Evolutionary conservation across 2,888 invertebrate species (phyloP).

Genomic region (Augochlorella aurata): DNA sequence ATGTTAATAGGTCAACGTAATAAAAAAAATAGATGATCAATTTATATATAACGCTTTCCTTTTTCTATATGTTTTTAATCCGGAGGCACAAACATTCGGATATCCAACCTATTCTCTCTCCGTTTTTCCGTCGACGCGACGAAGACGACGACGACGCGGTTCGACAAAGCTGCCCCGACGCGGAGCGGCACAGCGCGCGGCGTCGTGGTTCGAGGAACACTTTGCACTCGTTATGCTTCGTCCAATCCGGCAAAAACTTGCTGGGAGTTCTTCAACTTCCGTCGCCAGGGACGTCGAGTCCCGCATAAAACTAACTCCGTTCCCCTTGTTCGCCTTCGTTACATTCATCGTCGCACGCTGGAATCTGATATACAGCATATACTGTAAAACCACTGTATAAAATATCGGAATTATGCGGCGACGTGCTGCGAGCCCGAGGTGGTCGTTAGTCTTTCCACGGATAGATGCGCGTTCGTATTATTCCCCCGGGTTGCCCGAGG

Average conservation of each 20-base stretch:
- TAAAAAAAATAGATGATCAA: too few relatives aligned
- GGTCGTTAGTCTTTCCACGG: slow-evolving; percentile 50
- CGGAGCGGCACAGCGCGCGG: not conserved
- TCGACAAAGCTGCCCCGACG: slow-evolving; percentile 20
- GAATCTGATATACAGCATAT: slow-evolving; percentile 39
- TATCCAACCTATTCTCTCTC: not conserved
- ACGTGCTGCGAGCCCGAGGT: slow-evolving; percentile 42
- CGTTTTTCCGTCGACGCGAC: not conserved
- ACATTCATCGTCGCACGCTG: slow-evolving; percentile 38
- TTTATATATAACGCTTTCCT: too few relatives aligned
- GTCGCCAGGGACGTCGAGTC: slow-evolving; percentile 57
- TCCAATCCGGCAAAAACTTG: slow-evolving; percentile 64
- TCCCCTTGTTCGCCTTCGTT: slow-evolving; percentile 38
- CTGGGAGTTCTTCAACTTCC: slow-evolving; percentile 64
- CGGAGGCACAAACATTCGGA: too few relatives aligned
- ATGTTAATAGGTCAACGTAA: too few relatives aligned
- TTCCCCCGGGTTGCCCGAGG: slow-evolving; percentile 9
- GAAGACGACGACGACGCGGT: too few relatives aligned
- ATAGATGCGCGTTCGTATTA: slow-evolving; percentile 19
- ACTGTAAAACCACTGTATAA: slow-evolving; percentile 53
- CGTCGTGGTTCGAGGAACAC: slow-evolving; percentile 59
- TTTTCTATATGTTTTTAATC: too few relatives aligned
- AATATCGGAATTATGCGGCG: slow-evolving; percentile 53
- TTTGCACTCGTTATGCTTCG: slow-evolving; percentile 64
- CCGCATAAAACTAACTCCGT: slow-evolving; percentile 45